phyloP scores from a whole-genome alignment of 1,140 invertebrate genomes.

The Drosophila mauritiana region DNA sequence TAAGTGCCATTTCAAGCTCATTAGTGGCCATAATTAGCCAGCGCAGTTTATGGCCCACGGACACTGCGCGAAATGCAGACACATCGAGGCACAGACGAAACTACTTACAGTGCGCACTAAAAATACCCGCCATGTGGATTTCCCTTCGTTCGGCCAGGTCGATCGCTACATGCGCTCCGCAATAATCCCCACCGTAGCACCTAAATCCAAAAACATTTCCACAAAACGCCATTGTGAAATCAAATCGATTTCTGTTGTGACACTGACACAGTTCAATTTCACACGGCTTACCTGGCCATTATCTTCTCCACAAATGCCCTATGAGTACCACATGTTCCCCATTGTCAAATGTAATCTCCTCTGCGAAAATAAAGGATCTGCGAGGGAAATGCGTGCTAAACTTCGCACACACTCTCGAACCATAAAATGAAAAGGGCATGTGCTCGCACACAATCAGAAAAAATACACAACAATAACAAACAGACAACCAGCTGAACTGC shows the following conservation, averaged over 20 bases:
- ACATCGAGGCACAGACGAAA: slow-evolving; percentile 35
- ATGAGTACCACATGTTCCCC: slow-evolving; percentile 34
- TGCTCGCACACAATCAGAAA: slow-evolving; percentile 40
- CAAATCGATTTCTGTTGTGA: slow-evolving; percentile 50
- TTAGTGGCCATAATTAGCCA: slow-evolving; percentile 81
- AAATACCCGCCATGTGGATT: slow-evolving; percentile 16
- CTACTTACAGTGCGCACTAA: slow-evolving; percentile 45
- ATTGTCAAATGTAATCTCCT: slow-evolving; percentile 66
- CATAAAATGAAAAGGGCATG: slow-evolving; percentile 65
- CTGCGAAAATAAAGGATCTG: slow-evolving; percentile 9
- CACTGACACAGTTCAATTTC: slow-evolving; percentile 54
- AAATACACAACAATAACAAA: slow-evolving; percentile 45
- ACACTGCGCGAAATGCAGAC: slow-evolving; percentile 59
- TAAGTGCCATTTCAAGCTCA: slow-evolving; percentile 81
- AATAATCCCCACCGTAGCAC: slow-evolving; percentile 9
- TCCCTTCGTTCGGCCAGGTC: slow-evolving; percentile 3
- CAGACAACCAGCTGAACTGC: slow-evolving; percentile 47
- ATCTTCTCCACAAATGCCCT: slow-evolving; percentile 34
- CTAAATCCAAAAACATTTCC: slow-evolving; percentile 22
- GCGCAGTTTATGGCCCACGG: slow-evolving; percentile 72
- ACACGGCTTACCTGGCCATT: slow-evolving; percentile 49
- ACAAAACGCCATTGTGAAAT: slow-evolving; percentile 20
- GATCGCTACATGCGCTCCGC: slow-evolving; percentile 1
- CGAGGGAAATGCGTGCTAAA: slow-evolving; percentile 45
- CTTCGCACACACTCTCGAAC: slow-evolving; percentile 43